Conservation (phyloP, 1,140 invertebrate genomes). For the Halesus radiatus region DNA sequence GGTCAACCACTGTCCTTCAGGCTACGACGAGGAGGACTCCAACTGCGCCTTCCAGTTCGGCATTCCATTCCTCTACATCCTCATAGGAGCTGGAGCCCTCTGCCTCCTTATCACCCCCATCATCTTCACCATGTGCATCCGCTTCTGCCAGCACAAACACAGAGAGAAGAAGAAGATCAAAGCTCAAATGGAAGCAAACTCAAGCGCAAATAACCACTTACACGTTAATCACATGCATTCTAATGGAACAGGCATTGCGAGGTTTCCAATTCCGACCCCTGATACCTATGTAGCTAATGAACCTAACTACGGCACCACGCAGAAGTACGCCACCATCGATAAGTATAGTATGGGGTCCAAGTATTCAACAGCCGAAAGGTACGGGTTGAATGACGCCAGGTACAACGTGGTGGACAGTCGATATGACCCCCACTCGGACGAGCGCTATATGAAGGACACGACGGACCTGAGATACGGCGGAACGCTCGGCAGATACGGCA, state of each 20-base stretch:
- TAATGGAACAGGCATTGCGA: constrained; percentile 65
- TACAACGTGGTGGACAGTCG: constrained; percentile 63
- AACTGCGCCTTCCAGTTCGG: constrained; percentile 81
- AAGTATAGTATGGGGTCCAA: constrained; percentile 70
- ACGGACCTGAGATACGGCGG: constrained; percentile 63
- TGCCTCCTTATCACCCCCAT: constrained; percentile 71
- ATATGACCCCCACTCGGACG: constrained; percentile 50
- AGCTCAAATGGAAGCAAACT: constrained; percentile 67
- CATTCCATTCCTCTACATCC: constrained; percentile 76
- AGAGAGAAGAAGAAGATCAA: constrained; percentile 76
- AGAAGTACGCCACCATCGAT: constrained; percentile 70
- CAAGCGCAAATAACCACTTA: constrained; percentile 69
- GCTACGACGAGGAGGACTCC: constrained; percentile 78
- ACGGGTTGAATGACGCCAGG: constrained; percentile 68
- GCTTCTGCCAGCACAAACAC: constrained; percentile 73
- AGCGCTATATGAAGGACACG: constrained; percentile 56
- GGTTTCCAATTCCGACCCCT: constrained; percentile 60
- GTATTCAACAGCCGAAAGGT: constrained; percentile 62
- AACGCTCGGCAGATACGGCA: constrained; percentile 66
- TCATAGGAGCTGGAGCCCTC: constrained; percentile 72
- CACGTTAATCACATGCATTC: constrained; percentile 73
- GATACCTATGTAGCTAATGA: constrained; percentile 57
- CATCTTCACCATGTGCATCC: constrained; percentile 75
- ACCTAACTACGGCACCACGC: constrained; percentile 65
- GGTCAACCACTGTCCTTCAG: constrained; percentile 79